A percentile compares a stretch with the other conserved stretches of the same genome.
phyloP scores from a whole-genome alignment of 2,797 vertebrate genomes.

The Helicolenus hilgendorfi region DNA sequence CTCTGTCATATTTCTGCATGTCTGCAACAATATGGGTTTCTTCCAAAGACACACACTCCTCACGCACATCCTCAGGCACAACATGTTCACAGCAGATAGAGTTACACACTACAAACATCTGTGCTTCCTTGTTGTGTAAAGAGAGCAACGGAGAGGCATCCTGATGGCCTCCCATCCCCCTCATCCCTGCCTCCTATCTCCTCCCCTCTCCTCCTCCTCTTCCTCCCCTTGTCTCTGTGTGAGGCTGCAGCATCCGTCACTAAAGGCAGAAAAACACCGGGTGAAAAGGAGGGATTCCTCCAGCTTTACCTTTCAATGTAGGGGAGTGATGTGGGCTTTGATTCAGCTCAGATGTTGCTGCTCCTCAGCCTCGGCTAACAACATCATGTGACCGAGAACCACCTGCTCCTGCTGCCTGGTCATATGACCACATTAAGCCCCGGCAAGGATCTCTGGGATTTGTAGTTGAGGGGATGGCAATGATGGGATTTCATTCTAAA shows the following conservation, averaged over 20 bases:
- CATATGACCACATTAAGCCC: conserved; percentile 80
- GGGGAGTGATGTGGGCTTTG: conserved; percentile 77
- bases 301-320: conserved; percentile 85
- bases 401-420: conserved; percentile 79
- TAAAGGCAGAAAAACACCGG: conserved; percentile 40
- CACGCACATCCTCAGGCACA: conserved; percentile 16
- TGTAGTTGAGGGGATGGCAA: conserved; percentile 72
- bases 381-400: conserved; percentile 87
- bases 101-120: conserved; percentile 46
- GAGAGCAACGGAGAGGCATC: conserved; percentile 55
- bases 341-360: conserved; percentile 81
- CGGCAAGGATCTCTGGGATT: conserved; percentile 79
- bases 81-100: conserved; percentile 30
- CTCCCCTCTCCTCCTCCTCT: neutral
- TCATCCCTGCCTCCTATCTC: conserved; percentile 46
- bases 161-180: conserved; percentile 78
- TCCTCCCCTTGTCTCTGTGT: conserved; percentile 15
- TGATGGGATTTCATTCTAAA: neutral
- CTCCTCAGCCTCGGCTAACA: conserved; percentile 82
- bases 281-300: conserved; percentile 66
- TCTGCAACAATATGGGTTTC: neutral
- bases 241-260: conserved; percentile 36
- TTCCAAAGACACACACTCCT: conserved; percentile 8
- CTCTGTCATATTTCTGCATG: neutral
- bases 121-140: conserved; percentile 58